Base-by-base conservation (phyloP, 2,797 vertebrate species). In the Acomys russatus region DNA sequence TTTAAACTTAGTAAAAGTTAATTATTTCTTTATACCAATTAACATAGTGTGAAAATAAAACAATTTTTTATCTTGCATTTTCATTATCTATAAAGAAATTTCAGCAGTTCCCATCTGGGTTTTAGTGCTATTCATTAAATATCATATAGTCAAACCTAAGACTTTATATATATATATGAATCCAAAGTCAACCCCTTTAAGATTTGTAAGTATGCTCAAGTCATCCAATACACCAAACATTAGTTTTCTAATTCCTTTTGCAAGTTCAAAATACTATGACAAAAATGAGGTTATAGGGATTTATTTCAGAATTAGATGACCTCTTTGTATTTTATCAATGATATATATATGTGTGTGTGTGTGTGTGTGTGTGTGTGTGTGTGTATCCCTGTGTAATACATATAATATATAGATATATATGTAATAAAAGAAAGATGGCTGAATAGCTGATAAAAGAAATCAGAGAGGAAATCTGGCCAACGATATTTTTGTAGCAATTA, bases 401-500 rank as follows among this genome's bases (percentile, higher is more conserved):
- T 28, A 76, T 28, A 49, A 33, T 20, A 84, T 44, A 28, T 33
- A n/a, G 6, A 33, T 22, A 56, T 22, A 56, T 56, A 79, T 22
- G 51, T 30, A 70, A 86, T 84, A 33, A 77, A 91, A 73, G 61
- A 89, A 93, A 85, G 10, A 80, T n/a, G 44, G 0, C 73, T 68
- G 10, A 35, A 80, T n/a, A 35, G 0, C 73, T 68, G 10, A 35
- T 95, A 80, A 90, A 88, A 38, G 3, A 84, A 86, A 74, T 88
- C 3, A 74, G 25, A 92, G 38, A 93, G 87, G 17, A 92, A 88
- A 93, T 73, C 10, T 95, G 28, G 5, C 71, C 70, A 95, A 71
- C 74, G 38, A 70, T 90, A 73, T 86, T 96, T 92, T 96, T 90
- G 61, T 73, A 92, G n/a, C 30, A 93, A 92, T 88, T 93, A 93